A percentile compares a stretch with the other conserved stretches of the same genome.
Conservation (phyloP, 2,888 invertebrate genomes). For the Drosophila paramelanica region DNA sequence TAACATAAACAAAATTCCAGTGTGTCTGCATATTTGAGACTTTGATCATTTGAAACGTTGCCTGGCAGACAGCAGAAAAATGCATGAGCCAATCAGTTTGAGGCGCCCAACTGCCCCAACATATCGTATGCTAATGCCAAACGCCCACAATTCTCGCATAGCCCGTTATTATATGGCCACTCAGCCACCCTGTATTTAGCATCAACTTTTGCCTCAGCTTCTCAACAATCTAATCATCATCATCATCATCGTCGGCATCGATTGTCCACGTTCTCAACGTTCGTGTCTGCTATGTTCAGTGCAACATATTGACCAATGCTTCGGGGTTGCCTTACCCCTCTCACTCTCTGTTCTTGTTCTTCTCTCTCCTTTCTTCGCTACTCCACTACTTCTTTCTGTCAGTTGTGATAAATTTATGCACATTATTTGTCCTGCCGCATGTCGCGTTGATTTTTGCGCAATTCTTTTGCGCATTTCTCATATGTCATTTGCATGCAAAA, state of each 20-base stretch:
- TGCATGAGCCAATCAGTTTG: conserved; percentile 27
- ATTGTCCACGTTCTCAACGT: conserved; percentile 31
- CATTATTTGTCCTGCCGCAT: conserved; percentile 75
- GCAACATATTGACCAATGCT: conserved; percentile 63
- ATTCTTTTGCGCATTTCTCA: conserved; percentile 60
- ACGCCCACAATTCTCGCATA: conserved; percentile 16
- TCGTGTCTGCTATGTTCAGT: conserved; percentile 20
- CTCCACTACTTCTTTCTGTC: conserved; percentile 11
- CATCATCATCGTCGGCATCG: conserved; percentile 49
- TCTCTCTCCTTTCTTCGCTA: not conserved
- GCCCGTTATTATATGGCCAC: conserved; percentile 64
- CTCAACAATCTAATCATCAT: conserved; percentile 67
- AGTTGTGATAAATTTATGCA: conserved; percentile 71
- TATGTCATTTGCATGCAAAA: conserved; percentile 80
- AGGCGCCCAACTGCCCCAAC: conserved; percentile 4
- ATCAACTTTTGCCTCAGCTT: conserved; percentile 23
- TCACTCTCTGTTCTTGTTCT: not conserved
- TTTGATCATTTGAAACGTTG: conserved; percentile 69
- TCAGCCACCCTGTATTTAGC: conserved; percentile 25
- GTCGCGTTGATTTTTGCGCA: conserved; percentile 74
- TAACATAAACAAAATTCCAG: conserved; percentile 57
- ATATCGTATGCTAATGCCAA: conserved; percentile 61
- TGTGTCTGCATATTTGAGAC: conserved; percentile 78
- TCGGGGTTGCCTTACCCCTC: conserved; percentile 33
- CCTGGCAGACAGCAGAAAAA: conserved; percentile 43